Base-by-base conservation (phyloP, 92 coral and sea anemone species). In the Siderastrea radians region DNA sequence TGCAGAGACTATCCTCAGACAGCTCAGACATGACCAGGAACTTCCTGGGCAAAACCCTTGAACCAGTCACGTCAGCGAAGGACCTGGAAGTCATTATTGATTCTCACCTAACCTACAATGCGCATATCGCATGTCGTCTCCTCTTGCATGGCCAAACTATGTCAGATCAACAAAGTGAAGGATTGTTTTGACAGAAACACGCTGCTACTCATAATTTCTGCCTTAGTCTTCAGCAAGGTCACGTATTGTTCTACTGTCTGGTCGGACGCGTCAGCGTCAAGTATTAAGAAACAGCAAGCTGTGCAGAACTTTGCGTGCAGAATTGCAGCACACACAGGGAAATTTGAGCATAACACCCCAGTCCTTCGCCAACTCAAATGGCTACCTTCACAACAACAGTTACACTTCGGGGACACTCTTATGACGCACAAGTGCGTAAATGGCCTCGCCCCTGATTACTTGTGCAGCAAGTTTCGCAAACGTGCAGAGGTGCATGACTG, bases 1-100 rank as follows among this genome's bases (percentile, higher is more conserved):
- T 85, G 60, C 69, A 58, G 14, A 84, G 72, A 49, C 84, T 80
- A 13, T 77, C 90, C 4, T 26, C 38, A 26, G 38, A 26, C 38
- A 26, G n/a, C 38, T 43, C 64, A 9, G 74, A 52, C 14, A 49
- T 54, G n/a, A 44, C 76, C 7, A 43, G 88, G n/a, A 38, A 59
- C n/a, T 88, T 88, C 79, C 54, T 90, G 68, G 87, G 90, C 12
- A 84, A 75, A 50, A n/a, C 12, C 50, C 59, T 93, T 38, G 69
- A 16, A 43, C 96, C 91, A 7, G 83, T 74, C 6, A 10, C 89
- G 8, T 43, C 77, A 13, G 92, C 93, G 10, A 81, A 86, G 74
- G 93, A 93, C 49, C 52, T 86, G 54, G 91, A 91, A 4, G 68
- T 93, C 3, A 72, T 61, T 26, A 6, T 93, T 0, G 92, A 93